Evolutionary conservation across 1,140 invertebrate species (phyloP).

Genomic region (Panagrolaimus sp.): DNA sequence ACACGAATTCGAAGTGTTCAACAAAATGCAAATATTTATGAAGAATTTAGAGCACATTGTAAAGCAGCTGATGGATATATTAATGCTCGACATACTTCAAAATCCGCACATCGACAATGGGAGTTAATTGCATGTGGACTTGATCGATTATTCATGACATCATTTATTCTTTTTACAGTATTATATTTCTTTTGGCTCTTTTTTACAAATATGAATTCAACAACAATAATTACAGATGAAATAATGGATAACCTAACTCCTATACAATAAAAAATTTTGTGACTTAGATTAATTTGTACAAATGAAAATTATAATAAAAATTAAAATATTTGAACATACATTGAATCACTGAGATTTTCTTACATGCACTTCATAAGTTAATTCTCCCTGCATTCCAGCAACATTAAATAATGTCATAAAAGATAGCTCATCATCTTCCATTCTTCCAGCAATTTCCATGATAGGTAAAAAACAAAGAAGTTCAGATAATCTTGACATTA

Average conservation of each 20-base stretch:
- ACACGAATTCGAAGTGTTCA: too few species aligned
- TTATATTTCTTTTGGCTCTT: conserved; percentile 29
- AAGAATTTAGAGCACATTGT: too few species aligned
- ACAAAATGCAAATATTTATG: too few species aligned
- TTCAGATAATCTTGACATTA: conserved; percentile 1
- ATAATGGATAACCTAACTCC: conserved; percentile 16
- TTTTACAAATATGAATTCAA: conserved; percentile 13
- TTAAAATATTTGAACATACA: too few species aligned
- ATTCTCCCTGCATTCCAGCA: neutral
- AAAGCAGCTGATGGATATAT: neutral
- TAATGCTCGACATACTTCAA: neutral
- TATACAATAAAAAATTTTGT: conserved; percentile 9
- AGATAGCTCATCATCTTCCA: conserved; percentile 5
- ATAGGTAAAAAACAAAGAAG: neutral
- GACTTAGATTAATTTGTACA: neutral
- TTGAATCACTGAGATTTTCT: neutral
- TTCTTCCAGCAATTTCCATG: neutral
- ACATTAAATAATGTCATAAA: conserved; percentile 6
- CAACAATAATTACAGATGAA: conserved; percentile 16
- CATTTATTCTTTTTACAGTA: conserved; percentile 25
- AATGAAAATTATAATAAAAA: too few species aligned
- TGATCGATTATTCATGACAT: conserved; percentile 22
- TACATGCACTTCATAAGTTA: conserved; percentile 5
- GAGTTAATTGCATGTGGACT: conserved; percentile 28
- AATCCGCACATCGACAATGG: conserved; percentile 27